A percentile compares a stretch with the other conserved stretches of the same genome.
These are phyloP conservation scores for Megaceryle maxima DNA, from an alignment of 2,113 vertebrate genomes.

Conservation along the genomic window DNA sequence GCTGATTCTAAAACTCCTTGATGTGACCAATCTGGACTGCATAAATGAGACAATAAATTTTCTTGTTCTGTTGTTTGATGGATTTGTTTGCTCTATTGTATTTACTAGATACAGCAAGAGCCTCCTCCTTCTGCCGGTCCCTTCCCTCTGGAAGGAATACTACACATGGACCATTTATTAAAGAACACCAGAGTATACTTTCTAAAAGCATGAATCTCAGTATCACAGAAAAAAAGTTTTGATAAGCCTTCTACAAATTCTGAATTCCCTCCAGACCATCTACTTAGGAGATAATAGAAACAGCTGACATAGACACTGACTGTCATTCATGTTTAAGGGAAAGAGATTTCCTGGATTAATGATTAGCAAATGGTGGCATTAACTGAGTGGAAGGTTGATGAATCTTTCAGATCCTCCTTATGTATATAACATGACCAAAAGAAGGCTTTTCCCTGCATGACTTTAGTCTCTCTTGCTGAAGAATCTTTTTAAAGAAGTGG, in stretches of 20 bases:
- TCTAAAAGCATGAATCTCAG: not conserved
- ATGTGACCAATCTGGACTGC: not conserved
- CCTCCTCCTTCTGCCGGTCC: not conserved
- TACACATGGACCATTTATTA: not conserved
- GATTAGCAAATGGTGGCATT: not conserved
- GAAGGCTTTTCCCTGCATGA: not conserved
- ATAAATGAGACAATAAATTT: not conserved
- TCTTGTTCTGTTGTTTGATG: not conserved
- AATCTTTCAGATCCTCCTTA: constrained; percentile 2
- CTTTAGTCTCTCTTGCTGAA: not conserved
- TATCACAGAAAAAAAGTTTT: not conserved
- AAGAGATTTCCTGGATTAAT: constrained; percentile 25
- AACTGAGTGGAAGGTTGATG: not conserved
- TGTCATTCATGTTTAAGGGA: not conserved
- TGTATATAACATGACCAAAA: not conserved
- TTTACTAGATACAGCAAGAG: not conserved
- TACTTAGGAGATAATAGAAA: constrained; percentile 16
- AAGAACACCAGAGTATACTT: not conserved
- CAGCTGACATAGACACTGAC: not conserved
- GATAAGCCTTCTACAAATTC: not conserved
- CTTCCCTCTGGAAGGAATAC: not conserved
- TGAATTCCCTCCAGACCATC: not conserved
- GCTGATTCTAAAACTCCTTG: not conserved
- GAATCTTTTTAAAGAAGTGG: not conserved
- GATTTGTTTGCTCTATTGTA: not conserved